Conservation (phyloP, 2,888 invertebrate genomes). For the Diogma glabrata region DNA sequence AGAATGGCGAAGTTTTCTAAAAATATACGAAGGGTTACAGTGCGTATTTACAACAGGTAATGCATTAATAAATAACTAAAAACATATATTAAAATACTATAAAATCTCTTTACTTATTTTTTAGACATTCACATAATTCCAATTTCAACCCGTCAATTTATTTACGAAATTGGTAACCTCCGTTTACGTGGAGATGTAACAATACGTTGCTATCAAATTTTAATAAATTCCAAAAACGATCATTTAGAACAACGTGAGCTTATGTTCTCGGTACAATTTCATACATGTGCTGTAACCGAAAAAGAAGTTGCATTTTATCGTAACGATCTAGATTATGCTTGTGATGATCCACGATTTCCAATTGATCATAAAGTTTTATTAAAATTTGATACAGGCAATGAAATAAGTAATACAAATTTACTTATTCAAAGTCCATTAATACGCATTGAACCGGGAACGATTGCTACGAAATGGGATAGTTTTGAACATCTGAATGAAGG, state of each 20-base stretch:
- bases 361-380: conserved; percentile 23
- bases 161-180: conserved; percentile 46
- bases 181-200: conserved; percentile 74
- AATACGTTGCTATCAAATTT: conserved; percentile 77
- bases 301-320: conserved; percentile 74
- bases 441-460: conserved; percentile 20
- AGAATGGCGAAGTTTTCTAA: conserved; percentile 62
- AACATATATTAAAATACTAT: conserved; percentile 1
- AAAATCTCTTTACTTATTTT: neutral
- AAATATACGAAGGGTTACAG: conserved; percentile 83
- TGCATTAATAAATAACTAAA: conserved; percentile 11
- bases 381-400: conserved; percentile 19
- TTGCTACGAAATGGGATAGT: conserved; percentile 22
- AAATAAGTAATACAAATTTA: conserved; percentile 14
- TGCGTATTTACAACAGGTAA: conserved; percentile 78
- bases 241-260: conserved; percentile 40
- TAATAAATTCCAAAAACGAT: conserved; percentile 27
- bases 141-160: conserved; percentile 44
- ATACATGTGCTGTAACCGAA: conserved; percentile 84
- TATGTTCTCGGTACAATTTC: conserved; percentile 85
- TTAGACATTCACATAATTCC: conserved; percentile 26
- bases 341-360: conserved; percentile 40
- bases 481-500: conserved; percentile 23
- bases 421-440: conserved; percentile 25
- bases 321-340: conserved; percentile 76